These are phyloP conservation scores for Leucopsar rothschildi DNA, from an alignment of 2,113 vertebrate genomes.

Conservation along the genomic window DNA sequence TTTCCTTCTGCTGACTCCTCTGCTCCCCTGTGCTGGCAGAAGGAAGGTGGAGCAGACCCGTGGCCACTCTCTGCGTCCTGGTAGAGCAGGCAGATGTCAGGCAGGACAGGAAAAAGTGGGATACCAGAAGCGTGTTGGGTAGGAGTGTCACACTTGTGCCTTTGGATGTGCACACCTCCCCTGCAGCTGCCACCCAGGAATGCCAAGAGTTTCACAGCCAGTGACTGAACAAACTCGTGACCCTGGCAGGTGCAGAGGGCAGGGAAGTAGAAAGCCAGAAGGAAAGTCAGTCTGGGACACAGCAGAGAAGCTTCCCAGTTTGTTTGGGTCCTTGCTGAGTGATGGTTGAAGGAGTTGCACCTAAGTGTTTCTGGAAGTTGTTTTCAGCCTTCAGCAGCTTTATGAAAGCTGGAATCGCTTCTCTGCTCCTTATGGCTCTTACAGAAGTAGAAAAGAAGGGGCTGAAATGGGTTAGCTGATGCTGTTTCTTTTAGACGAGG, in stretches of 20 bases:
- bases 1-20: not conserved
- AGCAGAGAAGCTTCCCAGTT: not conserved
- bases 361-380: not conserved
- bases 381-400: not conserved
- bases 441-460: not conserved
- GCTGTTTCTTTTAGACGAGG: not conserved
- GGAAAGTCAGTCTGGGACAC: not conserved
- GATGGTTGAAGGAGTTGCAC: not conserved
- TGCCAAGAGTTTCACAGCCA: not conserved
- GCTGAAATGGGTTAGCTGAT: not conserved
- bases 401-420: not conserved
- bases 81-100: not conserved
- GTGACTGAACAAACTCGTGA: not conserved
- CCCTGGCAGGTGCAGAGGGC: not conserved
- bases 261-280: not conserved
- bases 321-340: not conserved
- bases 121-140: not conserved
- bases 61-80: not conserved
- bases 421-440: not conserved
- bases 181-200: not conserved
- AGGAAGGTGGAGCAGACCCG: not conserved
- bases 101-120: not conserved
- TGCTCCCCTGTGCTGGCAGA: not conserved
- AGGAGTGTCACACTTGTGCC: not conserved
- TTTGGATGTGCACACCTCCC: not conserved